Evolutionary conservation across 2,888 invertebrate genomes (phyloP).

Genomic region (Euphydryas editha): DNA sequence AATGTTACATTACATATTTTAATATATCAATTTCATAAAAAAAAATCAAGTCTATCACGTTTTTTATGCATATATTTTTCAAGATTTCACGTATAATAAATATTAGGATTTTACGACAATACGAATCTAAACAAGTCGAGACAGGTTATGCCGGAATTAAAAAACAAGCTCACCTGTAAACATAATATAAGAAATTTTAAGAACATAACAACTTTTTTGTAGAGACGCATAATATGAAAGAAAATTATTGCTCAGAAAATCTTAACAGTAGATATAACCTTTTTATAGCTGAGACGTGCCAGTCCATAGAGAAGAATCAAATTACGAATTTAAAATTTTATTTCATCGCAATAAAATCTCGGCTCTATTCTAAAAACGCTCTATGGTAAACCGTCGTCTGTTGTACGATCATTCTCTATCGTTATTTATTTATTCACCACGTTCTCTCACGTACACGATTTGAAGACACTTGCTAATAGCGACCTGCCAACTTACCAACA

Average conservation of each 20-base stretch:
- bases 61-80: background rate
- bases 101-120: too few relatives aligned
- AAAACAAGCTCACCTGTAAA: too few relatives aligned
- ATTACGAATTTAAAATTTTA: background rate
- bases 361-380: background rate
- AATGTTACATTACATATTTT: constrained; percentile 10
- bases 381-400: background rate
- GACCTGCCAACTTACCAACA: background rate
- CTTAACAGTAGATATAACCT: background rate
- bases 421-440: constrained; percentile 2
- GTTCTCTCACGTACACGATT: background rate
- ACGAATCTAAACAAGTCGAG: too few relatives aligned
- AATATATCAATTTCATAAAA: background rate
- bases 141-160: too few relatives aligned
- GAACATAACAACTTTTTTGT: too few relatives aligned
- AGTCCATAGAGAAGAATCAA: background rate
- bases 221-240: too few relatives aligned
- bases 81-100: too few relatives aligned
- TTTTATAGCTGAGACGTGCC: background rate
- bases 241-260: too few relatives aligned
- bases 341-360: background rate
- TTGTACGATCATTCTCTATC: background rate
- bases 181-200: too few relatives aligned
- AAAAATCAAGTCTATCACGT: background rate
- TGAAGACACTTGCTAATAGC: constrained; percentile 5